These are phyloP conservation scores for Cranoglanis bouderius DNA, from an alignment of 2,113 vertebrate genomes.

Conservation along the genomic window DNA sequence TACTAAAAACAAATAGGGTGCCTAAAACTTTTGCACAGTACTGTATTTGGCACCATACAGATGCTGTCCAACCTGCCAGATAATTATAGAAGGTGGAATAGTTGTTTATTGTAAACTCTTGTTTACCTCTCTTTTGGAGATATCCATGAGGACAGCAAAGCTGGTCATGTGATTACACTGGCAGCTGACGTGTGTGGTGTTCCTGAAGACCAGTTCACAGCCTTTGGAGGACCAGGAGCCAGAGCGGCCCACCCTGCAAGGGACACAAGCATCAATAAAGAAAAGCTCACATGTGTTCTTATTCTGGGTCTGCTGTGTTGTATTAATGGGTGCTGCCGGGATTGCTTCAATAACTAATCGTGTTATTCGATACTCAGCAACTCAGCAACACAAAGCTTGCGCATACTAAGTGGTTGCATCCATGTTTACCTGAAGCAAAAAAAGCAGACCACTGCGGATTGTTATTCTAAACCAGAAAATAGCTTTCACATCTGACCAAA, in stretches of 20 bases:
- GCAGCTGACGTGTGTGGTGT: slow-evolving; percentile 77
- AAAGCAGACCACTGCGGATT: neutral
- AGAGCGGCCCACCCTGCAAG: slow-evolving; percentile 62
- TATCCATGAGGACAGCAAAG: slow-evolving; percentile 86
- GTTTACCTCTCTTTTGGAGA: slow-evolving; percentile 84
- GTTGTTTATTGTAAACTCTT: neutral
- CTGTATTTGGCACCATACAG: neutral
- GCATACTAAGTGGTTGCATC: neutral
- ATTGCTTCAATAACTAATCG: neutral
- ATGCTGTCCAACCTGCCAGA: neutral
- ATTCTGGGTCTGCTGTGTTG: neutral
- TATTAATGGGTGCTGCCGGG: neutral
- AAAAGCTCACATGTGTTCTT: neutral
- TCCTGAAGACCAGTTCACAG: slow-evolving; percentile 82
- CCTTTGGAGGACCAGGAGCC: slow-evolving; percentile 87
- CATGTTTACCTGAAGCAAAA: neutral
- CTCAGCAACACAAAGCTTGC: neutral
- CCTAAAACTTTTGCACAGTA: too few species aligned
- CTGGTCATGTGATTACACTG: slow-evolving; percentile 80
- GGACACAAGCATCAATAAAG: neutral
- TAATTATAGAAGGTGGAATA: neutral
- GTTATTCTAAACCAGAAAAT: neutral
- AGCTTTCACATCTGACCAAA: neutral
- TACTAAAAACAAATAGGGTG: too few species aligned
- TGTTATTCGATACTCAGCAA: neutral